These are phyloP conservation scores for Toxotes jaculatrix DNA, from an alignment of 2,113 vertebrate species.

Conservation along the genomic window DNA sequence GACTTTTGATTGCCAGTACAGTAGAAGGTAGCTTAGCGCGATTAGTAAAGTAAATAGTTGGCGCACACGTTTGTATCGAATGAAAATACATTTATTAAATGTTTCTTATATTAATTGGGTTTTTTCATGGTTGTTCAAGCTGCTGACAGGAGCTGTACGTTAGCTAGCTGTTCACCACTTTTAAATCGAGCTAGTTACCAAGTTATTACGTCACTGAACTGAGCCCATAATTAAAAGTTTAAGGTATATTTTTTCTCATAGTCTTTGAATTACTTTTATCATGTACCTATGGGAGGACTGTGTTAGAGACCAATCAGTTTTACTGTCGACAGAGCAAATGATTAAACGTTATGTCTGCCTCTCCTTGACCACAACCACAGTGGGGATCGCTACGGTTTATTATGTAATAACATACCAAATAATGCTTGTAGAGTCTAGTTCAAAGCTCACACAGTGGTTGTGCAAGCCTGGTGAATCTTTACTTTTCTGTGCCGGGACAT, in stretches of 20 bases:
- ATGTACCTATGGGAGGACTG: background rate
- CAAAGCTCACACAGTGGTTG: slow-evolving; percentile 17
- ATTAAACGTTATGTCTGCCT: background rate
- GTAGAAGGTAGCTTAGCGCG: background rate
- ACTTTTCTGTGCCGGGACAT: background rate
- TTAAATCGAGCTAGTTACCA: background rate
- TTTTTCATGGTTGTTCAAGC: background rate
- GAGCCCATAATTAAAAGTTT: background rate
- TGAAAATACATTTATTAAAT: no score
- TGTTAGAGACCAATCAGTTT: background rate
- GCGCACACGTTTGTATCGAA: background rate
- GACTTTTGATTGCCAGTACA: slow-evolving; percentile 48
- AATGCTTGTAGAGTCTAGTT: background rate
- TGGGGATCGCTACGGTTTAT: slow-evolving; percentile 6
- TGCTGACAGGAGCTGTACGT: background rate
- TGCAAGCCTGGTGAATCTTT: slow-evolving; percentile 4
- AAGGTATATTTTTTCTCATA: no score
- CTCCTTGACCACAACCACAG: background rate
- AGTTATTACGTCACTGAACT: background rate
- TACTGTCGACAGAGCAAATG: background rate
- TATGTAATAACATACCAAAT: slow-evolving; percentile 45
- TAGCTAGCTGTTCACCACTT: background rate
- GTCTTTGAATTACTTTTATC: background rate
- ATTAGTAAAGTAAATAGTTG: background rate
- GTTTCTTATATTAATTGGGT: background rate